These are phyloP conservation scores for Trilocha varians DNA, from an alignment of 2,888 invertebrate species.

Conservation along the genomic window DNA sequence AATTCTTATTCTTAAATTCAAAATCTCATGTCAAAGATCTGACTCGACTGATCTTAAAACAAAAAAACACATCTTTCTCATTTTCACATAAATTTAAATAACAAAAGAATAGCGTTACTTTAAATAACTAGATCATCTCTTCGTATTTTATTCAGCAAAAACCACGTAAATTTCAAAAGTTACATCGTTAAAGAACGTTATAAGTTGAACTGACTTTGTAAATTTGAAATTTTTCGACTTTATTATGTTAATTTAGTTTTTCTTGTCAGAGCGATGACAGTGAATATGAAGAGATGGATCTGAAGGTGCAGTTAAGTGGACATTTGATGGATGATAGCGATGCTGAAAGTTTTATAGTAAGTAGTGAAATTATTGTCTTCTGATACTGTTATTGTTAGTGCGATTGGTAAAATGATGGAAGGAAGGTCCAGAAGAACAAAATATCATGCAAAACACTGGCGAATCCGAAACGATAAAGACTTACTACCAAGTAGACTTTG, in stretches of 20 bases:
- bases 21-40: too few species aligned
- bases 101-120: background rate
- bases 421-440: background rate
- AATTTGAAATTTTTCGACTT: background rate
- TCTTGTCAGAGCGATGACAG: background rate
- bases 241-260: background rate
- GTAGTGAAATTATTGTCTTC: too few species aligned
- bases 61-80: background rate
- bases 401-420: too few species aligned
- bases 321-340: background rate
- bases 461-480: background rate
- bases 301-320: background rate
- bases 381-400: too few species aligned
- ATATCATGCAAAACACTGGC: background rate
- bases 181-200: background rate
- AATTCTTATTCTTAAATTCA: too few species aligned
- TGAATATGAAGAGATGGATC: background rate
- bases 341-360: background rate
- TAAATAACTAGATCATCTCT: background rate
- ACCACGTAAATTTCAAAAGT: background rate
- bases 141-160: background rate
- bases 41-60: too few species aligned
- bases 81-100: background rate
- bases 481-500: too few species aligned
- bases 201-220: background rate